Evolutionary conservation across 2,888 invertebrate genomes (phyloP), one percentile per base, ranked within the genome.

Genomic region (Heliconius ismenius): DNA sequence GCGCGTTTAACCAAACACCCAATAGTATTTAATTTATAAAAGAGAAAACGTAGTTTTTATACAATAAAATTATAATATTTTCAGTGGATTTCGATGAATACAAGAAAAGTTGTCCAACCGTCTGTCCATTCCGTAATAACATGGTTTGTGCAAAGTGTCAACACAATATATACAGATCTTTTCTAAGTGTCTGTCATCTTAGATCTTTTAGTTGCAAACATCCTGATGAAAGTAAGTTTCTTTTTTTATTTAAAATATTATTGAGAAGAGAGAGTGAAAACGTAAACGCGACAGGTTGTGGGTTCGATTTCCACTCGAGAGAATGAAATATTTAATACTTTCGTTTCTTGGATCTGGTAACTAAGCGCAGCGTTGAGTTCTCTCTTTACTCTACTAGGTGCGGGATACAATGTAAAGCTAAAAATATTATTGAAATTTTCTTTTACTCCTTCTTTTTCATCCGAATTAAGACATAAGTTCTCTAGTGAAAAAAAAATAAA

Each of bases 71-170:
- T 28, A 32, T 32, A 32, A 32, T 32, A 32, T 1, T 75, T 75
- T 6, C 79, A 81, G 81, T 81, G 69, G 81, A 86, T 28, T 26
- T 62, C 28, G 32, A 79, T 0, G 80, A 86, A 26, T 83, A 83
- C 32, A 70, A 82, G 0, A 81, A 80, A 0, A 76, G 79, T 0
- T 91, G 92, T 60, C 90, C 89, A 0, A 73, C 73, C 0, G 68
- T 49, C 0, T 92, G 92, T 64, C 89, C 90, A 0, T 69, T 81
- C 0, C 81, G 85, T 0, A 81, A 83, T 4, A 81, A 86, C 21
- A 88, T 90, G 91, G 84, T 90, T 0, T 92, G 91, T 68, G 90
- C 84, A 0, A 82, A 80, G 2, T 90, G 89, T 74, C 75, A 81
- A 3, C 89, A 90, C 70, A 86, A 86, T 0, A 75, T 91, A 0